A percentile compares a stretch with the other conserved stretches of the same genome.
Conservation (phyloP, 2,888 invertebrate genomes). For the Leptinotarsa tumamoca region DNA sequence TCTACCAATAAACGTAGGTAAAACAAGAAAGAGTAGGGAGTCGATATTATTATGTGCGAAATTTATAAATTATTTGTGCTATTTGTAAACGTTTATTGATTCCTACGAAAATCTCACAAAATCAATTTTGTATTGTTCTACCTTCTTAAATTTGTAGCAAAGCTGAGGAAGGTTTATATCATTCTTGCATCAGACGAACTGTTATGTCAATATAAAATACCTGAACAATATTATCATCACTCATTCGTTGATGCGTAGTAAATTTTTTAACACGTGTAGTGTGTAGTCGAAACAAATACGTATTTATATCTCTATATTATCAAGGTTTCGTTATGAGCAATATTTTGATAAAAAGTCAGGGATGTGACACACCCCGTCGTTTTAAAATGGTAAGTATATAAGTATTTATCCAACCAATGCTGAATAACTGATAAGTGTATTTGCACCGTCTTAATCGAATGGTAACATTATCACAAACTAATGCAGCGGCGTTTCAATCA, state of each 20-base stretch:
- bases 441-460: background rate
- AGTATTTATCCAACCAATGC: background rate
- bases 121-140: too few relatives aligned
- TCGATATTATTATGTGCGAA: too few relatives aligned
- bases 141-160: too few relatives aligned
- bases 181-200: background rate
- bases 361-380: conserved; percentile 6
- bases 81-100: too few relatives aligned
- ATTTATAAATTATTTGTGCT: too few relatives aligned
- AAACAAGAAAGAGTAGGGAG: too few relatives aligned
- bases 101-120: too few relatives aligned
- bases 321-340: background rate
- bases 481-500: background rate
- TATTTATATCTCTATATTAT: background rate
- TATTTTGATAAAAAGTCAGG: conserved; percentile 5
- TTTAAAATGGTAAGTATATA: background rate
- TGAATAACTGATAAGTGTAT: background rate
- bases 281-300: conserved; percentile 7
- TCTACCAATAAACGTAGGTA: too few relatives aligned
- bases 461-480: background rate
- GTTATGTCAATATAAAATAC: background rate
- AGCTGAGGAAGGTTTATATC: background rate
- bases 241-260: conserved; percentile 5
- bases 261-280: background rate
- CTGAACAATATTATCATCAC: background rate